phyloP scores from a whole-genome alignment of 2,888 invertebrate genomes.

The Tipula lateralis region DNA sequence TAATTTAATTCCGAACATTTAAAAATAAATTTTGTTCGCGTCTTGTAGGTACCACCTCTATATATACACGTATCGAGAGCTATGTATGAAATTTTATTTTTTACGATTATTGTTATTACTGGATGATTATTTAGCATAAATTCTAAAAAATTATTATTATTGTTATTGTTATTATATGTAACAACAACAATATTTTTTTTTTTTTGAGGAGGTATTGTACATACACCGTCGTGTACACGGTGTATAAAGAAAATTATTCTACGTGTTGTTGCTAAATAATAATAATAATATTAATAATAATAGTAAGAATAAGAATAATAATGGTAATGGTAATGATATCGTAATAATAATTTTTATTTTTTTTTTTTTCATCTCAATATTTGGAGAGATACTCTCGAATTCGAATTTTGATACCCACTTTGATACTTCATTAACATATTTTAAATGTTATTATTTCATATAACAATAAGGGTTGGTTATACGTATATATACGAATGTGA shows the following conservation, averaged over 20 bases:
- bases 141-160: conserved; percentile 28
- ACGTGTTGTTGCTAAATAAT: conserved; percentile 4
- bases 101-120: conserved; percentile 29
- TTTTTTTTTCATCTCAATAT: no score
- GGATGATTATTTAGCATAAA: conserved; percentile 29
- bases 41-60: background rate
- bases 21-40: conserved; percentile 27
- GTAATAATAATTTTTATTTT: conserved; percentile 2
- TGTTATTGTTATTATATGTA: conserved; percentile 20
- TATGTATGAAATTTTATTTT: conserved; percentile 5
- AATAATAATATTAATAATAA: background rate
- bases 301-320: background rate
- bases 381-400: conserved; percentile 8
- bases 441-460: conserved; percentile 19
- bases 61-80: background rate
- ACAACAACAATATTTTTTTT: conserved; percentile 25
- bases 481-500: background rate
- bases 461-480: background rate
- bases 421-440: conserved; percentile 24
- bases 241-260: background rate
- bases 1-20: conserved; percentile 27
- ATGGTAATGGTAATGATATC: conserved; percentile 7
- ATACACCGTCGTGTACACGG: background rate
- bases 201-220: no score
- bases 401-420: conserved; percentile 24